Evolutionary conservation across 1,140 invertebrate species (phyloP).

Genomic region (Drosophila kepulauana): DNA sequence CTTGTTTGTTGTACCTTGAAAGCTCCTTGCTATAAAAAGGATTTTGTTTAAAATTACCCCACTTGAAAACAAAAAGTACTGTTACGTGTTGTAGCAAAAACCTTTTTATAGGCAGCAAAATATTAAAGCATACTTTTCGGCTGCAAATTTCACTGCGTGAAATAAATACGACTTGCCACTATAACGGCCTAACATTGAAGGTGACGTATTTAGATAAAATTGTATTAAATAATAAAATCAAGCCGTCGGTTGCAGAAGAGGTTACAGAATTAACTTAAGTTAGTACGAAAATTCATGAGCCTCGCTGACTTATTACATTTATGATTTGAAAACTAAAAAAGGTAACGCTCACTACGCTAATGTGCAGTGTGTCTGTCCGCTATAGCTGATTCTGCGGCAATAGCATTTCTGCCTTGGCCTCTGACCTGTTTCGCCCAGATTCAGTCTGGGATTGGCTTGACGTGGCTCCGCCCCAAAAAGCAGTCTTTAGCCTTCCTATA

Average conservation of each 20-base stretch:
- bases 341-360: slow-evolving; percentile 32
- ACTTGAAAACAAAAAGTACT: neutral
- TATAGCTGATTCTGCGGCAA: neutral
- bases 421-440: neutral
- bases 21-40: slow-evolving; percentile 14
- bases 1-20: neutral
- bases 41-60: slow-evolving; percentile 18
- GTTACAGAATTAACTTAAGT: no score
- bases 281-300: neutral
- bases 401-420: neutral
- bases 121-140: slow-evolving; percentile 28
- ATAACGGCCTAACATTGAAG: no score
- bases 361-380: slow-evolving; percentile 26
- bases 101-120: neutral
- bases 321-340: slow-evolving; percentile 42
- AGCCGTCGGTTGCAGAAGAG: no score
- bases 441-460: slow-evolving; percentile 66
- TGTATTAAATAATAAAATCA: no score
- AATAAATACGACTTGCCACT: no score
- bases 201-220: no score
- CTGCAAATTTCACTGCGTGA: neutral
- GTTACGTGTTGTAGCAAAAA: slow-evolving; percentile 2
- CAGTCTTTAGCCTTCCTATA: slow-evolving; percentile 52
- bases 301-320: slow-evolving; percentile 4
- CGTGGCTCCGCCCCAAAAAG: slow-evolving; percentile 67